These are phyloP conservation scores for Napeogenes inachia DNA, from an alignment of 2,888 invertebrate species.

Conservation along the genomic window DNA sequence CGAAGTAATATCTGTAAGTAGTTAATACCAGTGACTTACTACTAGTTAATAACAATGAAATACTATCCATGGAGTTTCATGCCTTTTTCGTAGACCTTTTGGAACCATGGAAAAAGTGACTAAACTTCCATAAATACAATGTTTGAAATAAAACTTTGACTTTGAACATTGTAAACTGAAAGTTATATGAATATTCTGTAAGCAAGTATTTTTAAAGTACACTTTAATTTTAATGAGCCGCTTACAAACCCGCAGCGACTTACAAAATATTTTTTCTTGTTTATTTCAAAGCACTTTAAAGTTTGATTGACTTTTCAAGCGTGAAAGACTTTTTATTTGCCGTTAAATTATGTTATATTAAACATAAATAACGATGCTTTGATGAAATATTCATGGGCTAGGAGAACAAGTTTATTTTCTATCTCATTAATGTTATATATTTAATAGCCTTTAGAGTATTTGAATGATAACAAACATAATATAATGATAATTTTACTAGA, in stretches of 20 bases:
- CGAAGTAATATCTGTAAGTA: too few relatives aligned
- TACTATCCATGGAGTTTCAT: too few relatives aligned
- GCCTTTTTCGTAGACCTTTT: too few relatives aligned
- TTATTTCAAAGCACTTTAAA: slow-evolving; percentile 44
- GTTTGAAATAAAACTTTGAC: too few relatives aligned
- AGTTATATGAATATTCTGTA: background rate
- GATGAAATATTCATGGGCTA: too few relatives aligned
- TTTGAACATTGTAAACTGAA: background rate
- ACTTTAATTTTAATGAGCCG: slow-evolving; percentile 3
- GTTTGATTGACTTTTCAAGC: slow-evolving; percentile 65
- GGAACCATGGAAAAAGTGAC: too few relatives aligned
- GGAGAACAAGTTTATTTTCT: background rate
- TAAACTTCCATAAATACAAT: too few relatives aligned
- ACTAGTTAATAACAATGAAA: too few relatives aligned
- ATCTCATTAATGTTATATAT: background rate
- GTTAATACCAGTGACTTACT: too few relatives aligned
- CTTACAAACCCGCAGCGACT: slow-evolving; percentile 6
- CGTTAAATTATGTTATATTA: background rate
- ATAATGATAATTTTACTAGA: too few relatives aligned
- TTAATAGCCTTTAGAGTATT: background rate
- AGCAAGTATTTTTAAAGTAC: background rate
- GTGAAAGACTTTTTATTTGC: background rate
- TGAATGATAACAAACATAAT: too few relatives aligned
- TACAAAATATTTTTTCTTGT: background rate
- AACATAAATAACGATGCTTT: background rate